Base-by-base conservation (phyloP, 1,140 invertebrate genomes). In the Micrasema longulum region DNA sequence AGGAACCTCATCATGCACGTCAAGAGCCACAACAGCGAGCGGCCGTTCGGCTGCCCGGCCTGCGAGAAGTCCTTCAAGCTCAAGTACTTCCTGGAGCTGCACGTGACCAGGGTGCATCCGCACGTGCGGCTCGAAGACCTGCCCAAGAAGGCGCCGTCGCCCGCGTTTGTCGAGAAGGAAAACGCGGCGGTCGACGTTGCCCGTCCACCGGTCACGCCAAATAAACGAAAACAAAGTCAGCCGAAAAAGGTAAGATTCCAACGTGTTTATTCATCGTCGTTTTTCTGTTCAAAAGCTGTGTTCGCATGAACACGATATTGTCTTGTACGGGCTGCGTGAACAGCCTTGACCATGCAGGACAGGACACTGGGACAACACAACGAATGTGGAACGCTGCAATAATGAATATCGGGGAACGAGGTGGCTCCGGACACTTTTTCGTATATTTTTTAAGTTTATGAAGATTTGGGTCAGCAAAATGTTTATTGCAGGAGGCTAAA, bases 31-130 rank as follows among this genome's bases (percentile, higher is more conserved):
- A 75, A 75, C 62, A 75, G 72, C 52, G 74, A 75, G 45, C 66
- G 74, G 11, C 74, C 74, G 14, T 75, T 72, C 36, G 70, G 72
- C 23, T 75, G 74, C 68, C 74, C 74, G 9, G 74, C 74, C 9
- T 75, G 74, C 62, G 74, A 75, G 53, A 75, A 75, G 53, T 75
- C 74, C n/a, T 75, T 75, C 67, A 75, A 75, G 47, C 36, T 75
- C 3, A 75, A 75, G 47, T 75, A 75, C 38, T 75, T 75, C 52
- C 57, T 75, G 20, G 74, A 75, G 53, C 57, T 75, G 57, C 74
- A 75, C 26, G 31, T 75, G 18, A 72, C 70, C 1, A 18, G 74
- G 16, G 72, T 75, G 14, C 74, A 75, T 23, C 74, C 74, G 36
- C 70, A 75, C 41, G 53, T 75, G 14, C 53, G 65, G 16, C 53